Conservation (phyloP, 2,888 invertebrate species). For the Cacoxenus indagator region DNA sequence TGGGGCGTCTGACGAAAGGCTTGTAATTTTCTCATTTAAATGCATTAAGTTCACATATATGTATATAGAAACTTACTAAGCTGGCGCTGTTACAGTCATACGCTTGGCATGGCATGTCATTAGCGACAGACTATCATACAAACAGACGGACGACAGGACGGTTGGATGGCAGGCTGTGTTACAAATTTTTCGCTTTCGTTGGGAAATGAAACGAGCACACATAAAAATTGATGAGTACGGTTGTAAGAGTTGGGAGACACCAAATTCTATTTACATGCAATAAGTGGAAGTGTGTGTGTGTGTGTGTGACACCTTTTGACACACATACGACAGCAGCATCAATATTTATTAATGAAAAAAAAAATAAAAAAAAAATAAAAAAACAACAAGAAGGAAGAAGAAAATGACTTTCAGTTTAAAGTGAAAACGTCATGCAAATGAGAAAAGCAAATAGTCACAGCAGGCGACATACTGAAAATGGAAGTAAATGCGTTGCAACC, state of each 20-base stretch:
- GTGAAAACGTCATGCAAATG: constrained; percentile 42
- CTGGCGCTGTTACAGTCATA: background rate
- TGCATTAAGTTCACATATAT: constrained; percentile 49
- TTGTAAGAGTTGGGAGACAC: background rate
- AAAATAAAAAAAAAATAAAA: constrained; percentile 6
- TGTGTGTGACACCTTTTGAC: constrained; percentile 14
- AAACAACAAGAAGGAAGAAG: background rate
- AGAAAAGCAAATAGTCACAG: constrained; percentile 41
- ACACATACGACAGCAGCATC: constrained; percentile 38
- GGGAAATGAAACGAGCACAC: constrained; percentile 40
- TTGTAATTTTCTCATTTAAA: constrained; percentile 62
- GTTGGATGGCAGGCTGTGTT: background rate
- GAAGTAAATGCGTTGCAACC: background rate
- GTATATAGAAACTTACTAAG: constrained; percentile 19
- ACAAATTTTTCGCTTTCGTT: constrained; percentile 42
- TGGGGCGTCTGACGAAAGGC: constrained; percentile 10
- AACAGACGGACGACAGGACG: background rate
- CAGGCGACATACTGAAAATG: background rate
- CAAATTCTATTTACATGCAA: background rate
- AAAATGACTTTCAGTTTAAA: background rate
- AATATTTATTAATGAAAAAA: constrained; percentile 46
- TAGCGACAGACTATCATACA: constrained; percentile 37
- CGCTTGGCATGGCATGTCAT: constrained; percentile 45
- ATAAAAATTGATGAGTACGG: constrained; percentile 49
- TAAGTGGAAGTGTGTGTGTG: background rate